These are phyloP conservation scores for Sturmia bella DNA, from an alignment of 2,888 invertebrate genomes.

Conservation along the genomic window DNA sequence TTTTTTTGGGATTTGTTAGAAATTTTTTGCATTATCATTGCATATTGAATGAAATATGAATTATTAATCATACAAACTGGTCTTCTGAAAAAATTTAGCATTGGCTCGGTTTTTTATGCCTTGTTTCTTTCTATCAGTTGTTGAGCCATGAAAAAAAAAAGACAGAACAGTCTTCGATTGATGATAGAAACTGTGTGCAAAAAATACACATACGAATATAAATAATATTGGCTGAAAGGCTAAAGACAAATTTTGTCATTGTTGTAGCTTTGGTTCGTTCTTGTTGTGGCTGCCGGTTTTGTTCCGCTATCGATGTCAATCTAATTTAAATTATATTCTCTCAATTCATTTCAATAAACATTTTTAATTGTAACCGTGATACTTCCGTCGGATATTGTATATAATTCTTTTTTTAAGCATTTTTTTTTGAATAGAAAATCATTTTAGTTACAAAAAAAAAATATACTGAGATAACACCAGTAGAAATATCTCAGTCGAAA, in stretches of 20 bases:
- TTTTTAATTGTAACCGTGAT: constrained; percentile 42
- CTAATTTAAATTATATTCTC: constrained; percentile 25
- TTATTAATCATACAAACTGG: constrained; percentile 76
- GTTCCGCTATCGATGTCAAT: constrained; percentile 16
- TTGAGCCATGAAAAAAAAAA: neutral
- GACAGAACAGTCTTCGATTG: constrained; percentile 1
- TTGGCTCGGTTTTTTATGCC: constrained; percentile 75
- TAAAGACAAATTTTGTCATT: constrained; percentile 31
- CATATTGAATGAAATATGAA: constrained; percentile 74
- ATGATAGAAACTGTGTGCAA: constrained; percentile 10
- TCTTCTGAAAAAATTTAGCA: constrained; percentile 63
- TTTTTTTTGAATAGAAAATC: neutral
- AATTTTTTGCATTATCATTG: constrained; percentile 48
- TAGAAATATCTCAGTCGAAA: too few relatives aligned
- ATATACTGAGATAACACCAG: too few relatives aligned
- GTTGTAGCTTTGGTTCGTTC: neutral
- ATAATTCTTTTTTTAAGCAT: neutral
- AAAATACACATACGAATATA: neutral
- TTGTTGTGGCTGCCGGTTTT: neutral
- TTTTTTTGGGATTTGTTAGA: constrained; percentile 71
- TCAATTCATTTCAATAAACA: constrained; percentile 26
- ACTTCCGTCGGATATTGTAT: constrained; percentile 25
- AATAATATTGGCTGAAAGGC: constrained; percentile 12
- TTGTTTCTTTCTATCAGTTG: neutral
- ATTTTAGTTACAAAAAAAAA: too few relatives aligned